Conservation (phyloP, 2,888 invertebrate species). For the Erannis defoliaria region DNA sequence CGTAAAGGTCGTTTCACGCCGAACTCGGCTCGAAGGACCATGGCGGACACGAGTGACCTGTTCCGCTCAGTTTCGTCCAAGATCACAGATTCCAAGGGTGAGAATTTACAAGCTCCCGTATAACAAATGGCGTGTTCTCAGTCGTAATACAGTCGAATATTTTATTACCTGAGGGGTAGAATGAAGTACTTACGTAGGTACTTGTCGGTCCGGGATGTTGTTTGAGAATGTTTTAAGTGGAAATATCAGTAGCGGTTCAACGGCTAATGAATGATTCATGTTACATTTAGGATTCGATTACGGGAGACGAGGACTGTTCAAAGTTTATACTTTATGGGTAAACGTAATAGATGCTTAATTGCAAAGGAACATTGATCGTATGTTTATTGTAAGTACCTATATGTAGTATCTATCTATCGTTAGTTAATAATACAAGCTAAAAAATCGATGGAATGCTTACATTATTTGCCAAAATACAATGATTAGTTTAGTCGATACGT, state of each 20-base stretch:
- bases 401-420: too few species aligned
- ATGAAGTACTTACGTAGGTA: conserved; percentile 13
- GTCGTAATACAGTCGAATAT: conserved; percentile 39
- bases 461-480: too few species aligned
- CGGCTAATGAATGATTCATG: conserved; percentile 25
- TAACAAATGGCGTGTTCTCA: conserved; percentile 42
- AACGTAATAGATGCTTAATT: not conserved
- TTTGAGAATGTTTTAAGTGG: conserved; percentile 26
- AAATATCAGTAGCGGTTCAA: conserved; percentile 25
- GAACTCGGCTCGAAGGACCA: conserved; percentile 55
- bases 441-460: too few species aligned
- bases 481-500: too few species aligned
- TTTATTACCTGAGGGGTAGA: conserved; percentile 39
- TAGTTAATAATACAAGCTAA: too few species aligned
- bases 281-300: conserved; percentile 17
- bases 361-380: not conserved
- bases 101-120: conserved; percentile 42
- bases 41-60: conserved; percentile 57
- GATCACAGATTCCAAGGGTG: conserved; percentile 46
- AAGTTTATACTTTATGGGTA: conserved; percentile 10
- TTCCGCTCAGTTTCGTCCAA: conserved; percentile 58
- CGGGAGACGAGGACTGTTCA: conserved; percentile 8
- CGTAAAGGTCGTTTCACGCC: conserved; percentile 38
- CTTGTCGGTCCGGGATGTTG: conserved; percentile 16
- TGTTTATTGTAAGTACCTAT: too few species aligned